Conservation (phyloP, 2,888 invertebrate genomes). For the Dusona sp. region DNA sequence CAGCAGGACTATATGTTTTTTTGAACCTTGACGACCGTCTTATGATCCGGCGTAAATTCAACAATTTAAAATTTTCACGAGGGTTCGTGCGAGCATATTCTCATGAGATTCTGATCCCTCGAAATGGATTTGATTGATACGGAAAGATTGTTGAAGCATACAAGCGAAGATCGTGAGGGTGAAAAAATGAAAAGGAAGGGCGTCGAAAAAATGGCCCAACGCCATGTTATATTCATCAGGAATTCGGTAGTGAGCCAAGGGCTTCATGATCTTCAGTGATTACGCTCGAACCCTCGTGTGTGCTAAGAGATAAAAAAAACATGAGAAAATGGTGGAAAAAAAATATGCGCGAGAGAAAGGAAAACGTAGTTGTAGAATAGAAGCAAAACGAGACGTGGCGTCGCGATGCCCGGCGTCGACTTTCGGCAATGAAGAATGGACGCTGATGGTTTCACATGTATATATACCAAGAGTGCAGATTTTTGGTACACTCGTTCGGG, state of each 20-base stretch:
- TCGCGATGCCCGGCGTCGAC: constrained; percentile 72
- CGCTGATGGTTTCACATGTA: constrained; percentile 77
- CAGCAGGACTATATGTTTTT: constrained; percentile 30
- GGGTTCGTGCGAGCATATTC: constrained; percentile 35
- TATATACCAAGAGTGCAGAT: constrained; percentile 81
- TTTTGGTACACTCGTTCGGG: constrained; percentile 79
- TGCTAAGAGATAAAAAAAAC: constrained; percentile 54
- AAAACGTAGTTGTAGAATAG: constrained; percentile 49
- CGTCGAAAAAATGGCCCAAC: constrained; percentile 61
- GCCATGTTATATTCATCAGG: constrained; percentile 62
- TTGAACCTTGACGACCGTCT: neutral
- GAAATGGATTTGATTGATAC: constrained; percentile 43
- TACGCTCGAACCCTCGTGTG: constrained; percentile 50
- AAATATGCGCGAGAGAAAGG: constrained; percentile 14
- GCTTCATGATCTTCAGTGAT: constrained; percentile 70
- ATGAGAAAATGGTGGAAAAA: constrained; percentile 13
- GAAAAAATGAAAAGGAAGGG: constrained; percentile 27
- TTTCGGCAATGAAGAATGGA: constrained; percentile 82
- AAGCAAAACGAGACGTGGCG: constrained; percentile 67
- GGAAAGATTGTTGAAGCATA: constrained; percentile 12
- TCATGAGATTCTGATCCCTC: constrained; percentile 42
- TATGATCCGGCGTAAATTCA: constrained; percentile 21
- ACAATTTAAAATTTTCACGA: constrained; percentile 48
- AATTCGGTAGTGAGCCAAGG: constrained; percentile 61
- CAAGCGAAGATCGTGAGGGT: neutral